These are phyloP conservation scores for Brachyhypopomus gauderio DNA, from an alignment of 2,113 vertebrate species.

Conservation along the genomic window DNA sequence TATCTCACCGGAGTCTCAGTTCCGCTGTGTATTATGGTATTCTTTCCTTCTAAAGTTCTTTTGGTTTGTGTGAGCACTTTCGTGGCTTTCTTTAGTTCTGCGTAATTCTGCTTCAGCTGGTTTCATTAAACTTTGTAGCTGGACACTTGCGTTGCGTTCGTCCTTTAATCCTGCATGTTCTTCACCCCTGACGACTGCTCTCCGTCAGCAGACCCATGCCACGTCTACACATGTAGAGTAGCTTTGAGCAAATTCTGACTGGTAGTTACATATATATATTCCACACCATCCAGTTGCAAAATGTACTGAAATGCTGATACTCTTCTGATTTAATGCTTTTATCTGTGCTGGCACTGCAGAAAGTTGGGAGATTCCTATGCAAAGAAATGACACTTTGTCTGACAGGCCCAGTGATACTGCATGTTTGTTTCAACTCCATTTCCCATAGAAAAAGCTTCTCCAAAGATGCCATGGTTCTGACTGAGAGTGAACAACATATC, in stretches of 20 bases:
- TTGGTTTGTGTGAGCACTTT: no score
- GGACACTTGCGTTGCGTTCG: no score
- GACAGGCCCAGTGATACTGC: constrained; percentile 7
- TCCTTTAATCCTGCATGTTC: no score
- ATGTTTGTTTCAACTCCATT: neutral
- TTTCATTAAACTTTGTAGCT: no score
- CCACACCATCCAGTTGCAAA: neutral
- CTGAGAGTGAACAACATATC: constrained; percentile 16
- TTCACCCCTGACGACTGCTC: no score
- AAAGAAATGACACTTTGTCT: constrained; percentile 5
- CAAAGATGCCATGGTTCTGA: constrained; percentile 4
- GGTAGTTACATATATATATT: neutral
- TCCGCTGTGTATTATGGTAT: no score
- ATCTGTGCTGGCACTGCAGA: neutral
- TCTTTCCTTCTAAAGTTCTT: no score
- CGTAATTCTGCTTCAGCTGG: no score
- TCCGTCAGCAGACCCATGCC: no score
- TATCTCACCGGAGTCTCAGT: no score
- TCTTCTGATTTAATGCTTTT: neutral
- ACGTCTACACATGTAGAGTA: no score
- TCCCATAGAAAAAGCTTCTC: neutral
- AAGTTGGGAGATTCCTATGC: neutral
- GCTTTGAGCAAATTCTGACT: neutral
- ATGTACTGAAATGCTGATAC: neutral
- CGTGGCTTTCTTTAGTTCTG: no score